These are phyloP conservation scores for Epizoanthus illoricatus DNA, from an alignment of 92 coral and sea anemone species.

Conservation along the genomic window DNA sequence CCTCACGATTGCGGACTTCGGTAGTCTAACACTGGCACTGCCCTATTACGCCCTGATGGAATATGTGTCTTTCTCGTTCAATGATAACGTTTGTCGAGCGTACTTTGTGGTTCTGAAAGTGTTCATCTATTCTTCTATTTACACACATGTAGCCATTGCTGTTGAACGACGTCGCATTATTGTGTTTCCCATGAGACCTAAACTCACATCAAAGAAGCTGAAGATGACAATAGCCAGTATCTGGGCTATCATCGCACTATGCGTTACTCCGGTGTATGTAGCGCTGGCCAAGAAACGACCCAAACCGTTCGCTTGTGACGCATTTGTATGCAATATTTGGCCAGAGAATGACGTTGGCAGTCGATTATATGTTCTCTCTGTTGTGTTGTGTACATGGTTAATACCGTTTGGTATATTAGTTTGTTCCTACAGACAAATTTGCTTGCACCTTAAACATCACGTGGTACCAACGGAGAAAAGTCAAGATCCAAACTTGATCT, in stretches of 20 bases:
- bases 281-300: not conserved
- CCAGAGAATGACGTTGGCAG: not conserved
- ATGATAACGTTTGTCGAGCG: not conserved
- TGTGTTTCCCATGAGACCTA: slow-evolving; percentile 43
- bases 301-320: not conserved
- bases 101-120: not conserved
- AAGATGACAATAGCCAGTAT: slow-evolving; percentile 9
- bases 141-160: slow-evolving; percentile 52
- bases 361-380: not conserved
- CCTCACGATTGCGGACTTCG: slow-evolving; percentile 18
- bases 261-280: not conserved
- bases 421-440: slow-evolving; percentile 28
- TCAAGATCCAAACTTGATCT: not conserved
- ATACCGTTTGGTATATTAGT: not conserved
- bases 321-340: not conserved
- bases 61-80: not conserved
- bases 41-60: not conserved
- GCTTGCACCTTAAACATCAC: slow-evolving; percentile 3
- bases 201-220: slow-evolving; percentile 12
- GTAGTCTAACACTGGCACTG: not conserved
- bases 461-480: not conserved
- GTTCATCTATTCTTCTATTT: not conserved
- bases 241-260: not conserved
- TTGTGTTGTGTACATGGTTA: not conserved
- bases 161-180: slow-evolving; percentile 44